Conservation (phyloP, 2,888 invertebrate genomes). For the Asteroscopus sphinx region DNA sequence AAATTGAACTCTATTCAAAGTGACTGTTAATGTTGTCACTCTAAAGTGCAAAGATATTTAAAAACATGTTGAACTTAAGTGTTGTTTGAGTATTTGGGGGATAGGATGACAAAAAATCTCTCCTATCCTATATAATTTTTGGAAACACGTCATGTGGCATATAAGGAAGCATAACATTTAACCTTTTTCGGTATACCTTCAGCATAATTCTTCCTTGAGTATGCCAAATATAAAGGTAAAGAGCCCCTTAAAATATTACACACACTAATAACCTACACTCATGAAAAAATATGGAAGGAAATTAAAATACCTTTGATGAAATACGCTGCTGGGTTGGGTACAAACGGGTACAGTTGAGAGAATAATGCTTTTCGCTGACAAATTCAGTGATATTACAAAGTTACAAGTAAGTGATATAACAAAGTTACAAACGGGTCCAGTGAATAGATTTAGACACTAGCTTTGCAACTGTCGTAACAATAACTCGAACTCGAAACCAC, state of each 20-base stretch:
- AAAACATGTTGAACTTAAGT: too few relatives aligned
- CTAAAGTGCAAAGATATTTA: too few relatives aligned
- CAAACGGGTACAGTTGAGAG: conserved; percentile 17
- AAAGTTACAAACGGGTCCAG: conserved; percentile 31
- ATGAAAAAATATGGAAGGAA: conserved; percentile 17
- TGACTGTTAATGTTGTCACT: too few relatives aligned
- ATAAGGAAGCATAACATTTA: background rate
- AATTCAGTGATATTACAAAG: conserved; percentile 31
- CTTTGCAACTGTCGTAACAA: conserved; percentile 52
- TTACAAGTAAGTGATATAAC: conserved; percentile 25
- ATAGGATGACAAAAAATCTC: too few relatives aligned
- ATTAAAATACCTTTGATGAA: conserved; percentile 32
- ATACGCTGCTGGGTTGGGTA: conserved; percentile 1
- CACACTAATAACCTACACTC: conserved; percentile 18
- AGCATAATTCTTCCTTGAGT: conserved; percentile 1
- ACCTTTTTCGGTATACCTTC: conserved; percentile 3
- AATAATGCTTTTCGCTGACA: conserved; percentile 28
- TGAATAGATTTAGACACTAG: conserved; percentile 40
- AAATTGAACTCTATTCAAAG: too few relatives aligned
- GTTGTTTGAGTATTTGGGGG: too few relatives aligned
- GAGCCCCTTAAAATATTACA: conserved; percentile 24
- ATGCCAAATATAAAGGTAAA: conserved; percentile 10
- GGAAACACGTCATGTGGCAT: background rate
- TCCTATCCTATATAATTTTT: too few relatives aligned
- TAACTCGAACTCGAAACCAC: conserved; percentile 27